Evolutionary conservation across 2,113 vertebrate species (phyloP), one percentile per base, ranked within the genome.

Genomic region (Gobiocypris rarus): DNA sequence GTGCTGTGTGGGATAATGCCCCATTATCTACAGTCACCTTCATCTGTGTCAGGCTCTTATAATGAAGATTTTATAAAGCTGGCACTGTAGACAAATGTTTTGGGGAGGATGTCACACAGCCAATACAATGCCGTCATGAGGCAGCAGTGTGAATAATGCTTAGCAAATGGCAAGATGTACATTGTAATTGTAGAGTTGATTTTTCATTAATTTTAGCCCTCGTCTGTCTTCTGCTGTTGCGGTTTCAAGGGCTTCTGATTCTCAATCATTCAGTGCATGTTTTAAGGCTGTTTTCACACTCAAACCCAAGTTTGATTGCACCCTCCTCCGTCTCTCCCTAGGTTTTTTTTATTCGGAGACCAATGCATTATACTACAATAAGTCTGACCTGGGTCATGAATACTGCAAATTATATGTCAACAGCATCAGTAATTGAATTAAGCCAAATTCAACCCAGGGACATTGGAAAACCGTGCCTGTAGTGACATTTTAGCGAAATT

Each of bases 11-110:
- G 88, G 87, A 94, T 90, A 94, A 94, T 91, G 92, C 86, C 45
- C 83, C 89, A 90, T 93, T 93, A 86, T 93, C 87, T 4, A 17
- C 87, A 41, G 81, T 90, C 91, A 94, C 92, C 92, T 93, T 93
- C 90, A 85, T 88, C 8, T 61, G 78, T 65, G 83, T 87, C 90
- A 89, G 87, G 89, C 87, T 7, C 17, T 74, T 63, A 93, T 90
- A 91, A 91, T 91, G 87, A 91, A 80, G 86, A 92, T 83, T 88
- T 88, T 89, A 81, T 56, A 88, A 82, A 90, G 88, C 89, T 88
- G 58, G 84, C 84, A 86, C 87, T 89, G 84, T 54, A 87, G 90
- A 89, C 88, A 88, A 86, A 82, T 85, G 79, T 84, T 91, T 89
- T 87, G 69, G 34, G 81, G 81, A 58, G 48, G 74, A 75, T 54